Conservation (phyloP, 2,113 vertebrate genomes). For the Pterocles burchelli region DNA sequence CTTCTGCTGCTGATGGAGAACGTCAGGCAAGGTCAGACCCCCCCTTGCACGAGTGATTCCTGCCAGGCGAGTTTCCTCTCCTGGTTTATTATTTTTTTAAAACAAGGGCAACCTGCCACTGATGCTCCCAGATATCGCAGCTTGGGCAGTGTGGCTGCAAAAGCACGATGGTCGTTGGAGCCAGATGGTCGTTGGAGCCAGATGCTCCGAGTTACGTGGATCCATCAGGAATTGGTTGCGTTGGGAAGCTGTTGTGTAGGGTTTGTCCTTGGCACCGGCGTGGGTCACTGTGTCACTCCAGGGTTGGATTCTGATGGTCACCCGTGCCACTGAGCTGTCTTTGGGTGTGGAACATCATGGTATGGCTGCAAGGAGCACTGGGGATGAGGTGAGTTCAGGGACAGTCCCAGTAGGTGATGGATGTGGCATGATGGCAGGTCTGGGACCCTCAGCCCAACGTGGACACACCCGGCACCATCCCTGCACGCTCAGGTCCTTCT, state of each 20-base stretch:
- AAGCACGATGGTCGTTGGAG: not conserved
- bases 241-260: not conserved
- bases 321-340: not conserved
- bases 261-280: not conserved
- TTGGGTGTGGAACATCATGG: not conserved
- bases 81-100: not conserved
- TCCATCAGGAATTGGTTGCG: not conserved
- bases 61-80: not conserved
- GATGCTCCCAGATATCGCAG: not conserved
- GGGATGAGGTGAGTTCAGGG: no score
- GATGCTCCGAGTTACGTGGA: accelerated
- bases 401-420: accelerated
- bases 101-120: not conserved
- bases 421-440: not conserved
- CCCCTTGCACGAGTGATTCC: not conserved
- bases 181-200: no score
- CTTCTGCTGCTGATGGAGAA: not conserved
- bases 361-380: not conserved
- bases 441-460: not conserved
- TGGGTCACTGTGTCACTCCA: not conserved
- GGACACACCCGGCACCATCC: not conserved
- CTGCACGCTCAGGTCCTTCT: not conserved
- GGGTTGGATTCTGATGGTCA: not conserved
- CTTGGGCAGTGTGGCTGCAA: not conserved
- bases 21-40: not conserved